Evolutionary conservation across 2,888 invertebrate genomes (phyloP).

Genomic region (Thecocarcelia acutangulata): DNA sequence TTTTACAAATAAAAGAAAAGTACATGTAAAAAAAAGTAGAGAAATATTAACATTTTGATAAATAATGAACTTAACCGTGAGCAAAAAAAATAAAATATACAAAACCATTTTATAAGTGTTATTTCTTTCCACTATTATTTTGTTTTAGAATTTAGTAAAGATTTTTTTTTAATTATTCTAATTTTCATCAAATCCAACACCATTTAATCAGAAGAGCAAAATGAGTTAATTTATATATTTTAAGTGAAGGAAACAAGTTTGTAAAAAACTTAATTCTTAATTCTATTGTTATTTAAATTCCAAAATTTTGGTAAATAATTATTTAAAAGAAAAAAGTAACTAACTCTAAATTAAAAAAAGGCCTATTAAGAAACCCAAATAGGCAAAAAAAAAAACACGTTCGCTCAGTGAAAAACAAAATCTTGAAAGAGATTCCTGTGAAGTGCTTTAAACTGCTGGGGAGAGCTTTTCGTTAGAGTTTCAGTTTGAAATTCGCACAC

Average conservation of each 20-base stretch:
- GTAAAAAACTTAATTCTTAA: no score
- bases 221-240: conserved; percentile 5
- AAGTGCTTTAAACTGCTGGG: no score
- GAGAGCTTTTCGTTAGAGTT: no score
- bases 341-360: no score
- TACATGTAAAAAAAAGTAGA: conserved; percentile 2
- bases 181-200: conserved; percentile 23
- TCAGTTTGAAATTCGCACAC: no score
- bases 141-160: conserved; percentile 55
- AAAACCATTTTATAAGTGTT: conserved; percentile 32
- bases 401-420: no score
- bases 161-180: conserved; percentile 46
- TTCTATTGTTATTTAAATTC: conserved; percentile 21
- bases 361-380: no score
- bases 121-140: conserved; percentile 61
- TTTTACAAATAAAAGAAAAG: no score
- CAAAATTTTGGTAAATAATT: conserved; percentile 26
- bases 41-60: conserved; percentile 39
- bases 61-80: conserved; percentile 65
- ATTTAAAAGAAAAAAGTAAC: neutral
- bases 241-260: conserved; percentile 7
- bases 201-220: conserved; percentile 19
- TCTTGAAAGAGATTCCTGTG: no score
- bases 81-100: conserved; percentile 44
- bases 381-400: no score